Evolutionary conservation across 2,888 invertebrate species (phyloP), one percentile per base, ranked within the genome.

Genomic region (Diarsia brunnea): DNA sequence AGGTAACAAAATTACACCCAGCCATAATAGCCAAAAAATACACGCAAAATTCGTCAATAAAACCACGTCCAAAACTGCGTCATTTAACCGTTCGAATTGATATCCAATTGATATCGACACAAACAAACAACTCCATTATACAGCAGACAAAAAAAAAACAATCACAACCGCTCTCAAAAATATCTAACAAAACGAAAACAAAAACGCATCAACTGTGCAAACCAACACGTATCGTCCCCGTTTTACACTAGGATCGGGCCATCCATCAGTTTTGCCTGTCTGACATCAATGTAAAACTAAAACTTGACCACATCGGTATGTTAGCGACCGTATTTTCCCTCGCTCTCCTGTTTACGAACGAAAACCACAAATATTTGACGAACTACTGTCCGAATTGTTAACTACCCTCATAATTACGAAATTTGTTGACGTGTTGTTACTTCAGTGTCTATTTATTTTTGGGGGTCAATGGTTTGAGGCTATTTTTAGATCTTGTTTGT

Each of bases 341-440:
- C 58, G 21, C 47, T 66, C 73, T 63, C 61, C 51, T 72, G 78
- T 78, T 74, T 82, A 55, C 78, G 47, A 73, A 74, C 45, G 53
- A 63, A 63, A 43, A 21, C 79, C 67, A 53, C 85, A 73, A 85
- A 81, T 77, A 85, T 82, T 82, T 83, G 83, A 78, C 65, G 43
- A 65, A 82, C 78, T 73, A 61, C 82, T 51, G 73, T 58, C 51
- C 45, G 76, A 81, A 75, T 78, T 69, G 73, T 72, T 73, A 12
- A 69, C 19, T 63, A n/a, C 51, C 10, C 63, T 70, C 53, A 45
- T 80, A 67, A 82, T 82, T 55, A 64, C 66, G 21, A 69, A 85
- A 85, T 82, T 85, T 85, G 73, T 61, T 72, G 65, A 31, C 74
- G 31, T 49, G 53, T 63, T 47, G n/a, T 49, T 63, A 69, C 38